A percentile compares a stretch with the other conserved stretches of the same genome.
phyloP scores from a whole-genome alignment of 2,113 vertebrate species.

The Eira barbara region DNA sequence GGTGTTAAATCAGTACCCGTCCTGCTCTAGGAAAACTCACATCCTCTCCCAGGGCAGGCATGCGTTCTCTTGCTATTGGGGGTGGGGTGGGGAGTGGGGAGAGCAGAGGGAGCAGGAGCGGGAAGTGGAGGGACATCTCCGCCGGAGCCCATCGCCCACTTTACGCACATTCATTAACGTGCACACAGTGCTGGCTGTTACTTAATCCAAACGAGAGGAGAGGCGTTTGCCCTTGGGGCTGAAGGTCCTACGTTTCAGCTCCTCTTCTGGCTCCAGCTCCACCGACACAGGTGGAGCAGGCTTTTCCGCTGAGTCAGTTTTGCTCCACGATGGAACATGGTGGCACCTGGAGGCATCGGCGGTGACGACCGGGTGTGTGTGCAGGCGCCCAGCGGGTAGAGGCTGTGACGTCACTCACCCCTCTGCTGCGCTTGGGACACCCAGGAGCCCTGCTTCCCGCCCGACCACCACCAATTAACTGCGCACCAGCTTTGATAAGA shows the following conservation, averaged over 20 bases:
- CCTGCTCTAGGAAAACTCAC: background rate
- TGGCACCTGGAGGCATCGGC: no score
- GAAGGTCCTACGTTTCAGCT: fast-evolving
- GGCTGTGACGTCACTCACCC: background rate
- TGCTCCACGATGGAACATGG: fast-evolving
- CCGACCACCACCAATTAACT: fast-evolving
- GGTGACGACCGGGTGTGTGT: fast-evolving
- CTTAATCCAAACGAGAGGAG: fast-evolving
- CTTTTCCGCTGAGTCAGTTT: fast-evolving
- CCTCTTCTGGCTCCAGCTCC: background rate
- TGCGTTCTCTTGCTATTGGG: background rate
- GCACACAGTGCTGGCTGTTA: background rate
- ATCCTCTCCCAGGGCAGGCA: background rate
- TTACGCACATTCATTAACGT: background rate
- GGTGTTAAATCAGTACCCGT: background rate
- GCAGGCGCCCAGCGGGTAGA: fast-evolving
- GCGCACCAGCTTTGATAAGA: background rate
- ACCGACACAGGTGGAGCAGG: fast-evolving
- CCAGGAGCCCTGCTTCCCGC: fast-evolving
- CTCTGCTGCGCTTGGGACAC: no score
- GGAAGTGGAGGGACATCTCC: fast-evolving
- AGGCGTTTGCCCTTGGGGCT: background rate
- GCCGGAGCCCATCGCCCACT: background rate
- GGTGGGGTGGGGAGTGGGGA: fast-evolving
- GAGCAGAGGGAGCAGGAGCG: background rate